Base-by-base conservation (phyloP, 23 tunicate species). In the Aplidium turbinatum region DNA sequence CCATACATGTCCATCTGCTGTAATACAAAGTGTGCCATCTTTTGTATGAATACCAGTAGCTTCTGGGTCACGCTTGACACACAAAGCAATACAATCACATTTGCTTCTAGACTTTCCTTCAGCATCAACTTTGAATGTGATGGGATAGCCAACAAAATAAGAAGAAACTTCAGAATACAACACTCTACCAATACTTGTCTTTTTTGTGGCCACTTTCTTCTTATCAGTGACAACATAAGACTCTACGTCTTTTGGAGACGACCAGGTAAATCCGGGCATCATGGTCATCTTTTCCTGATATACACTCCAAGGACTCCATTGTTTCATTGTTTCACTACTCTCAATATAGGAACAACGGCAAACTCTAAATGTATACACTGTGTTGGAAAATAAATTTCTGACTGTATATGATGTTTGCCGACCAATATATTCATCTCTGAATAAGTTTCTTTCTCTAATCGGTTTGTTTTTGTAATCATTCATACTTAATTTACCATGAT, bases 221-320 rank as follows among this genome's bases (percentile, higher is more conserved):
- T 73, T 79, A 22, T 84, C 91, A 20, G 61, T 40, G 24, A 79
- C 4, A 28, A 42, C 33, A 58, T 72, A 84, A 21, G 79, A 58
- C 16, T 78, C 82, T 36, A 53, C 56, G 21, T 84, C 91, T 31
- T 71, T 71, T 35, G 68, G 56, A 33, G 46, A 11, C 3, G 75
- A 50, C 97, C 97, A 91, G 45, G 69, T 56, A 58, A 80, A 70
- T 20, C 84, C 86, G 0, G 82, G 75, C 75, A 91, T 79, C 16
- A 72, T 68, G n/a, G 92, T 84, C 75, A 91, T 73, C 75, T 88
- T 81, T 4, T 77, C 85, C 39, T 91, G 97, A 66, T 66, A 79
- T 30, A 91, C 85, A 56, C 97, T 91, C 97, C 97, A 91, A 1
- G 97, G 97, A 34, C 87, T 75, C 91, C 97, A 91, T 24, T 77